These are phyloP conservation scores for Orthonychiurus folsomi DNA, from an alignment of 2,888 invertebrate species.

Conservation along the genomic window DNA sequence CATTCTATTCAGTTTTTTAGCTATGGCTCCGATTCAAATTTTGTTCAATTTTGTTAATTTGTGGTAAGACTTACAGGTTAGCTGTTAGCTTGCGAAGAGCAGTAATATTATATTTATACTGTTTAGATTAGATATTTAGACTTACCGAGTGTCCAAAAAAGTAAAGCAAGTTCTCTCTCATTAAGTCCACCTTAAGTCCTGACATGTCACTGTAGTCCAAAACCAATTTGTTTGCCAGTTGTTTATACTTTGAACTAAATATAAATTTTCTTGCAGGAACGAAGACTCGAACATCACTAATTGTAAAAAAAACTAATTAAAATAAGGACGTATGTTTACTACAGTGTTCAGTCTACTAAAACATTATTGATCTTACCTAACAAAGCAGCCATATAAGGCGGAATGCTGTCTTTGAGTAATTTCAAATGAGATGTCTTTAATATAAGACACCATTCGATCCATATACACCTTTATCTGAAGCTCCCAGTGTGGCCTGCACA, in stretches of 20 bases:
- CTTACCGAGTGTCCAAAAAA: neutral
- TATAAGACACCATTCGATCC: neutral
- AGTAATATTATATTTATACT: too few relatives aligned
- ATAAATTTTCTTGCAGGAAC: neutral
- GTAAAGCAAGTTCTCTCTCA: neutral
- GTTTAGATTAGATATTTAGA: neutral
- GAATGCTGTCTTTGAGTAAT: constrained; percentile 3
- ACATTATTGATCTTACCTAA: neutral
- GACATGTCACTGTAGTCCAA: neutral
- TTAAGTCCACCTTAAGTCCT: neutral
- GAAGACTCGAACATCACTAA: neutral
- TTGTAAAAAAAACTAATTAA: constrained; percentile 3
- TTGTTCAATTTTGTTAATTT: too few relatives aligned
- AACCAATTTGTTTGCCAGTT: neutral
- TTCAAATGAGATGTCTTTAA: constrained; percentile 6
- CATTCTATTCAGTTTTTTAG: too few relatives aligned
- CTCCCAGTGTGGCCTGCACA: constrained; percentile 2
- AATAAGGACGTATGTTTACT: neutral
- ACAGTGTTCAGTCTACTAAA: neutral
- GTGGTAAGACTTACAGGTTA: too few relatives aligned
- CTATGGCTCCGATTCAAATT: too few relatives aligned
- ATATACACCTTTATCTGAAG: constrained; percentile 3
- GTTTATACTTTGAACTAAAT: neutral
- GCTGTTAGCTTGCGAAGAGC: too few relatives aligned
- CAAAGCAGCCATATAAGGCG: constrained; percentile 6